These are phyloP conservation scores for Drosophila pseudotalamancana DNA, from an alignment of 2,888 invertebrate species.

Conservation along the genomic window DNA sequence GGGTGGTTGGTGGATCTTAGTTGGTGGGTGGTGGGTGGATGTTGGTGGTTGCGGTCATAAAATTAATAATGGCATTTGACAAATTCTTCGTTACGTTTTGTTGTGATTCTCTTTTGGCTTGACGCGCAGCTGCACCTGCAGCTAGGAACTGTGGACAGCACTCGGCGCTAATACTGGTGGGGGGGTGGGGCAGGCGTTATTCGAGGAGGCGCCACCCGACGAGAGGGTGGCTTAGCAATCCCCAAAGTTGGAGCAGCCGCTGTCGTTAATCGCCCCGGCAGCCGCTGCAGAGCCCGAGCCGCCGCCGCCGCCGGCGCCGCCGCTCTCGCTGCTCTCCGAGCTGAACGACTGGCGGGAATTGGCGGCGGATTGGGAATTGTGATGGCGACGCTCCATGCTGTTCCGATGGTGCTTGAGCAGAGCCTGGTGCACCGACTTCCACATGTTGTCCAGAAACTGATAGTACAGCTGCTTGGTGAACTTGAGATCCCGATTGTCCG, in stretches of 20 bases:
- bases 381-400: conserved; percentile 35
- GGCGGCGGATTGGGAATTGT: background rate
- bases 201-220: background rate
- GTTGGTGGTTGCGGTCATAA: conserved; percentile 5
- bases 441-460: conserved; percentile 67
- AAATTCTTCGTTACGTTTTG: conserved; percentile 33
- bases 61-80: conserved; percentile 54
- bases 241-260: conserved; percentile 1
- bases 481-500: conserved; percentile 63
- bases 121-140: conserved; percentile 16
- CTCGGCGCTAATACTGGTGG: conserved; percentile 48
- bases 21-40: too few species aligned
- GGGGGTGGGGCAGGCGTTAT: background rate
- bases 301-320: background rate
- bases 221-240: conserved; percentile 6
- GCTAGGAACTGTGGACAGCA: conserved; percentile 26
- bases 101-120: conserved; percentile 10
- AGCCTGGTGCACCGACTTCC: conserved; percentile 40
- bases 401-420: conserved; percentile 29
- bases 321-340: conserved; percentile 33
- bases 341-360: conserved; percentile 26
- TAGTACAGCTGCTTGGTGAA: conserved; percentile 72
- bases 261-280: background rate
- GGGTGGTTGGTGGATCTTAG: background rate
- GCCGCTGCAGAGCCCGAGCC: background rate